Evolutionary conservation across 2,888 invertebrate genomes (phyloP), one percentile per base, ranked within the genome.

Genomic region (Sialis fuliginosa): DNA sequence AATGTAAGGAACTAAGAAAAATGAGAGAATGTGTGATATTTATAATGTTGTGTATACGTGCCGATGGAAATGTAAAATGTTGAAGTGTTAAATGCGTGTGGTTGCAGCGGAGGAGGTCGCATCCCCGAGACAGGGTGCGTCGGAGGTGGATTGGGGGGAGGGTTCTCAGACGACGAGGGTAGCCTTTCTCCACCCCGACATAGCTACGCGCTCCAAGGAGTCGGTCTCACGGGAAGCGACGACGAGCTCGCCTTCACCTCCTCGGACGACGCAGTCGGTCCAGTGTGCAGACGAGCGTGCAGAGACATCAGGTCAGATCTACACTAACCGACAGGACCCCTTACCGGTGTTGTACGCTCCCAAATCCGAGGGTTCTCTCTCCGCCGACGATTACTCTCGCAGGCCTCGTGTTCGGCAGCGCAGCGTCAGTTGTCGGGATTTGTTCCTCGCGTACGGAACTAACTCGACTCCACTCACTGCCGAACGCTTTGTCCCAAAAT

Each of bases 151-250:
- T 59, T 63, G 57, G 72, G 75, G 68, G 75, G 80, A 79, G 80
- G 85, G 74, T 82, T 86, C 85, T 81, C 84, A 81, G 86, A 85
- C 80, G 85, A 85, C 79, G 82, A 82, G 73, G 78, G 82, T 65
- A 77, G 77, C 66, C 66, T 72, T 66, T 71, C 72, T 64, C 72
- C 72, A 65, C 69, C 72, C 65, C 61, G 71, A 64, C 72, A 72
- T 68, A 71, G 71, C 71, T 72, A 72, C 63, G 62, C 72, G 67
- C 57, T 72, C 72, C 71, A 22, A 22, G 22, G 22, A 22, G 22
- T 22, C 22, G 22, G 22, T 22, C 22, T 22, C 22, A 22, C 22
- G 22, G 22, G 22, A 22, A 62, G 63, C 57, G 64, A 62, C 56
- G 65, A 58, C 53, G 56, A 59, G 55, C 54, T 59, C 59, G 60